These are phyloP conservation scores for Acromyrmex heyeri DNA, from an alignment of 1,140 invertebrate species.

Conservation along the genomic window DNA sequence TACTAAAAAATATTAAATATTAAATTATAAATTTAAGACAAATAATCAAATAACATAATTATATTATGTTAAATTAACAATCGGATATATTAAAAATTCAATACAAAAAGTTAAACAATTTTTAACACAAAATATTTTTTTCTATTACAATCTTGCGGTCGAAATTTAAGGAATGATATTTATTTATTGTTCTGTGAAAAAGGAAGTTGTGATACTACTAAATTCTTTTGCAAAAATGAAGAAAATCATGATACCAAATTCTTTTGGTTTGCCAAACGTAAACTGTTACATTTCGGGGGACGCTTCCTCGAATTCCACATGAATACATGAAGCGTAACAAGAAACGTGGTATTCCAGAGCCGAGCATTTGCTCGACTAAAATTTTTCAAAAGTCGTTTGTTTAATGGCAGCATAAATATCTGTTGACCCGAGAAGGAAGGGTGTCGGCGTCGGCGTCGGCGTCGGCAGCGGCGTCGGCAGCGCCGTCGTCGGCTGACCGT, in stretches of 20 bases:
- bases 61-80: too few relatives aligned
- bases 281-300: neutral
- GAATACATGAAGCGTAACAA: slow-evolving; percentile 47
- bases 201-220: neutral
- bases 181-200: neutral
- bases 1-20: too few relatives aligned
- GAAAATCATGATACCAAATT: neutral
- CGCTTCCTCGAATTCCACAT: slow-evolving; percentile 39
- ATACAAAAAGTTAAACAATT: too few relatives aligned
- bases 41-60: too few relatives aligned
- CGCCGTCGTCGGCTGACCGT: slow-evolving; percentile 60
- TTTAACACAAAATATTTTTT: too few relatives aligned
- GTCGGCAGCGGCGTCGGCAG: slow-evolving; percentile 12
- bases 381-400: slow-evolving; percentile 70
- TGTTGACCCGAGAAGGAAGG: slow-evolving; percentile 65
- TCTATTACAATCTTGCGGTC: neutral
- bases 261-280: neutral
- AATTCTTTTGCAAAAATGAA: neutral
- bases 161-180: neutral
- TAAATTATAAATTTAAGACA: too few relatives aligned
- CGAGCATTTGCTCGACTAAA: slow-evolving; percentile 46
- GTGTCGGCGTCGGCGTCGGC: slow-evolving; percentile 42
- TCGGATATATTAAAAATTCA: too few relatives aligned
- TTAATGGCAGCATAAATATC: slow-evolving; percentile 72
- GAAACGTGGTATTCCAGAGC: slow-evolving; percentile 27